Evolutionary conservation across 2,888 invertebrate genomes (phyloP).

Genomic region (Mechanitis mazaeus): DNA sequence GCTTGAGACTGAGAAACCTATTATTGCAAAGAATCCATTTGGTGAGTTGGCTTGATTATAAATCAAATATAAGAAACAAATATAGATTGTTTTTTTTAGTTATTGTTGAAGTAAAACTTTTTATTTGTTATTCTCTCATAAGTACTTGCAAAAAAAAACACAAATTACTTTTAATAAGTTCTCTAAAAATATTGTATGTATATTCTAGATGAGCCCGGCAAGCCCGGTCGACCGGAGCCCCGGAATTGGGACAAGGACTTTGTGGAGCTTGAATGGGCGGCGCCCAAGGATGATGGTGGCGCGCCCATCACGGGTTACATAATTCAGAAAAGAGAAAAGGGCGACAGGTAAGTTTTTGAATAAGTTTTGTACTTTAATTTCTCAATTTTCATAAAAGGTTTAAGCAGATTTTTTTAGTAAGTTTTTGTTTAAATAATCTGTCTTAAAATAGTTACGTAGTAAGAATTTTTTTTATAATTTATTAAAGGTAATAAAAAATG

Average conservation of each 20-base stretch:
- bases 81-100: background rate
- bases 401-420: background rate
- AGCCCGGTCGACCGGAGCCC: conserved; percentile 92
- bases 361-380: too few relatives aligned
- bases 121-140: background rate
- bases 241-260: conserved; percentile 98
- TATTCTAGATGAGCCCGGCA: conserved; percentile 88
- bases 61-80: too few relatives aligned
- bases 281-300: conserved; percentile 94
- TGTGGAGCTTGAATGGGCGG: conserved; percentile 94
- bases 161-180: background rate
- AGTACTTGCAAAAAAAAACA: background rate
- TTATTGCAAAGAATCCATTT: conserved; percentile 99
- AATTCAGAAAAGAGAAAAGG: conserved; percentile 95
- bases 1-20: conserved; percentile 93
- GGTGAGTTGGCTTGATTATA: conserved; percentile 72
- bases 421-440: too few relatives aligned
- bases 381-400: too few relatives aligned
- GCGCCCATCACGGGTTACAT: conserved; percentile 97
- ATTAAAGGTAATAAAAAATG: too few relatives aligned
- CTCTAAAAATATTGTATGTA: conserved; percentile 5
- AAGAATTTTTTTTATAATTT: too few relatives aligned
- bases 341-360: conserved; percentile 72
- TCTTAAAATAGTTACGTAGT: too few relatives aligned
- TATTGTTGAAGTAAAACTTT: background rate